phyloP scores from a whole-genome alignment of 2,113 vertebrate species.

The Murina feae region DNA sequence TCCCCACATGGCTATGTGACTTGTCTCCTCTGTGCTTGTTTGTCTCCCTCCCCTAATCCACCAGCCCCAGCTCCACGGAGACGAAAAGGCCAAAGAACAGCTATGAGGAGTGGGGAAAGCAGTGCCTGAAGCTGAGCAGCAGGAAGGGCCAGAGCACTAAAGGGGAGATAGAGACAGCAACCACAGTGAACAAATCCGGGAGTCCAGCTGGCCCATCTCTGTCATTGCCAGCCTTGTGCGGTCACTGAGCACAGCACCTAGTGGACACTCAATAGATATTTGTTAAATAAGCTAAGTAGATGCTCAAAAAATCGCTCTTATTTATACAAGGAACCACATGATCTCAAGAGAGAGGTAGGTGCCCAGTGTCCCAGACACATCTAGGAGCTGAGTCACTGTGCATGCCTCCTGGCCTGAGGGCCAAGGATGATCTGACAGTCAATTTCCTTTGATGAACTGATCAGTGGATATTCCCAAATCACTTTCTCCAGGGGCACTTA shows the following conservation, averaged over 20 bases:
- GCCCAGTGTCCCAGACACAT: background rate
- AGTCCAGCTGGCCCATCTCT: rapidly evolving
- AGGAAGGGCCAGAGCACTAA: background rate
- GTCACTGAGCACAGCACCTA: background rate
- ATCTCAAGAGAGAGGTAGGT: background rate
- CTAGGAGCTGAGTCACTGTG: background rate
- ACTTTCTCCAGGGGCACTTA: background rate
- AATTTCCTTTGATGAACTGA: background rate
- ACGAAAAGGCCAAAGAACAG: background rate
- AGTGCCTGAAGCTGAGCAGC: background rate
- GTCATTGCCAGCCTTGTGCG: background rate
- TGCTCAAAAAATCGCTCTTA: background rate
- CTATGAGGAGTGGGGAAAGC: background rate
- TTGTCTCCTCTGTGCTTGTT: background rate
- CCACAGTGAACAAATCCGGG: background rate
- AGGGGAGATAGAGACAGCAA: background rate
- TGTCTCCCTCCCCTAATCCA: background rate
- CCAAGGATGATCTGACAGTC: background rate
- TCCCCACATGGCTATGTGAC: background rate
- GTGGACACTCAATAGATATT: rapidly evolving
- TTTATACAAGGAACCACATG: background rate
- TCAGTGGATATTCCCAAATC: background rate
- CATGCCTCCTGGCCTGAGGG: background rate
- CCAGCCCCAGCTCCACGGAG: background rate
- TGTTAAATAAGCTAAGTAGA: background rate